Evolutionary conservation across 1,140 invertebrate genomes (phyloP), one percentile per base, ranked within the genome.

Genomic region (Drosophila triauraria): DNA sequence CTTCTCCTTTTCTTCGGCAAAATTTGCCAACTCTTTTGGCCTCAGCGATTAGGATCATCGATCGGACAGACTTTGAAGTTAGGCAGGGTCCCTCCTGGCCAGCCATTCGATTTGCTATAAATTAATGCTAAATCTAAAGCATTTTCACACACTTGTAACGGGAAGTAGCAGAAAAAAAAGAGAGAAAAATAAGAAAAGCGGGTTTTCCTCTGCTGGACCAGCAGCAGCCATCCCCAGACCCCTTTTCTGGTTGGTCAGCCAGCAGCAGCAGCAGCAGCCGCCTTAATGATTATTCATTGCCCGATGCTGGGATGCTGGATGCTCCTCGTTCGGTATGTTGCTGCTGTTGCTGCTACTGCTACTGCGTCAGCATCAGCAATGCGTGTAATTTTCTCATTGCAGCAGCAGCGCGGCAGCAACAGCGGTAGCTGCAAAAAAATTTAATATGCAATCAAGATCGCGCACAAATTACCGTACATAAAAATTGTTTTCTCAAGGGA

Each of bases 381-480:
- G 85, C 85, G 84, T 90, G 84, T 90, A 88, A 88, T 88, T 88
- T 90, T 88, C 84, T 88, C 85, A 88, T 90, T 88, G 84, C 76
- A 68, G 51, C 60, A 63, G 62, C 44, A 57, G 43, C 48, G 59
- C 48, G 59, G 8, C 23, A 23, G 13, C 44, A 56, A 17, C 25
- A 32, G 25, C 35, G 23, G 9, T 10, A 35, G 32, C 32, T 10
- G 32, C 32, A 35, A 79, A 74, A 84, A 84, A 91, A 90, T 88
- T 88, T 90, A 88, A 88, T 88, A 88, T 88, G 85, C 85, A 88
- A 88, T 88, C 85, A 88, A 88, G 85, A 88, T 88, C 85, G 85
- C 85, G 85, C 85, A 90, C 85, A 88, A 88, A 88, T 88, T 88
- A 88, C 85, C 82, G 85, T 85, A 90, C 82, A 90, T 78, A 84